Conservation (phyloP, 2,113 vertebrate species). For the Chroicocephalus ridibundus region DNA sequence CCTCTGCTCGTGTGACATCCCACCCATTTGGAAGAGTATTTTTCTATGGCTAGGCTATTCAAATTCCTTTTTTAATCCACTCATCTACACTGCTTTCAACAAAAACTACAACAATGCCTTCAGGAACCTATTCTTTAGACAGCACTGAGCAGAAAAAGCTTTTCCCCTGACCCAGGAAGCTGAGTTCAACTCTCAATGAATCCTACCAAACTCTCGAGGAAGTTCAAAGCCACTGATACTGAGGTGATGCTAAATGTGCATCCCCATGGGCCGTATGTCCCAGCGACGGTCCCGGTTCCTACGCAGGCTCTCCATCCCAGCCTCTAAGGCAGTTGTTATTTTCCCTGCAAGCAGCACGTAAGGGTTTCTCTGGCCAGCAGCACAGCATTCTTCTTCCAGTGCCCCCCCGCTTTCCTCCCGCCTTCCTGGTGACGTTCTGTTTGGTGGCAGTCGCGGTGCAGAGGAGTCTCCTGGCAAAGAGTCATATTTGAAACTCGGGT, state of each 20-base stretch:
- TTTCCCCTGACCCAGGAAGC: not conserved
- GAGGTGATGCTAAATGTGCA: not conserved
- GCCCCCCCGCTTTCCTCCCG: not conserved
- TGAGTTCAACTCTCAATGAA: not conserved
- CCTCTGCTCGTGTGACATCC: constrained; percentile 88
- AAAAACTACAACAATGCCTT: constrained; percentile 97
- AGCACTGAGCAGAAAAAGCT: constrained; percentile 72
- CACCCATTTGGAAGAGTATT: constrained; percentile 92
- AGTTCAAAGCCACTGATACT: not conserved
- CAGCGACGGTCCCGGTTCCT: not conserved
- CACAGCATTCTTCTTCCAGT: not conserved
- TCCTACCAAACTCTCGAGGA: not conserved
- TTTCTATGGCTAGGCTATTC: constrained; percentile 98
- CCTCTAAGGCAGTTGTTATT: not conserved
- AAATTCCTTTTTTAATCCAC: constrained; percentile 97
- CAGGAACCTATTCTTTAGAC: constrained; percentile 88
- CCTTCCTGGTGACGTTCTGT: not conserved
- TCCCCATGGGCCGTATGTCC: accelerated
- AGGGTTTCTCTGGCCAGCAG: not conserved
- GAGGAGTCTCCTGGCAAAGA: not conserved
- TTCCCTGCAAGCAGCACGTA: not conserved
- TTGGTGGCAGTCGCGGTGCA: not conserved
- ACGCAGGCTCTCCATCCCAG: not conserved
- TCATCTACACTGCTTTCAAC: constrained; percentile 97
- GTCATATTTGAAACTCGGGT: not conserved